Percentiles rank a stretch among this genome's conserved stretches.
Conservation (phyloP, 2,113 vertebrate genomes). For the Vanacampus margaritifer region DNA sequence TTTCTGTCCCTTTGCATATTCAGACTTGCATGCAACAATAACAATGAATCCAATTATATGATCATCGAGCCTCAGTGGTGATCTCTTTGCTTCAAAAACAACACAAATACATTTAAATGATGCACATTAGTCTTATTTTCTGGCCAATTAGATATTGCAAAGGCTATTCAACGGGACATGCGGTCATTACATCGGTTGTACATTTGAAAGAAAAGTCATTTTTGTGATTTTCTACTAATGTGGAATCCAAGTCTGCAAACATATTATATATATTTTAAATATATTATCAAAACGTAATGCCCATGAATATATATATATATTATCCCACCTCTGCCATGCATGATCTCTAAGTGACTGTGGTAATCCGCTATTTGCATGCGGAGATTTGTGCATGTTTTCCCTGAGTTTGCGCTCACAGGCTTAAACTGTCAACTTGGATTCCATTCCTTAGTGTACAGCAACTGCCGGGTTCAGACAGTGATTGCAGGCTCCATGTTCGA, state of each 20-base stretch:
- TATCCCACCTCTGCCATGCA: not conserved
- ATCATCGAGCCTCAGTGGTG: not conserved
- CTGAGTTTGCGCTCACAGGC: slow-evolving; percentile 1
- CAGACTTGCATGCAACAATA: not conserved
- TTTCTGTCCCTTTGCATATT: not conserved
- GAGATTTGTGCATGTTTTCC: not conserved
- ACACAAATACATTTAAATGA: not conserved
- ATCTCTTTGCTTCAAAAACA: not conserved
- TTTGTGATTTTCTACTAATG: not conserved
- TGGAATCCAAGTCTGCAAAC: not conserved
- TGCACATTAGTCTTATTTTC: not conserved
- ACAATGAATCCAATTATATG: not conserved
- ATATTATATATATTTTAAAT: not conserved
- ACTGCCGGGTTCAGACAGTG: not conserved
- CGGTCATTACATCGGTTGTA: not conserved
- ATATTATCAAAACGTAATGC: not conserved
- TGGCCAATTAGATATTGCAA: not conserved
- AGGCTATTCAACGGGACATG: not conserved
- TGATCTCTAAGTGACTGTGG: not conserved
- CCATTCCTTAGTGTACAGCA: not conserved
- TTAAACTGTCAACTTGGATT: slow-evolving; percentile 5
- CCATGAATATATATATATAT: not conserved
- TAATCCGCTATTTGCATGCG: not conserved
- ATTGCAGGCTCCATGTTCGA: not conserved
- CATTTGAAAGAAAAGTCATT: not conserved